A percentile compares a stretch with the other conserved stretches of the same genome.
phyloP scores from a whole-genome alignment of 1,140 invertebrate genomes.

The Papilio aristodemus region DNA sequence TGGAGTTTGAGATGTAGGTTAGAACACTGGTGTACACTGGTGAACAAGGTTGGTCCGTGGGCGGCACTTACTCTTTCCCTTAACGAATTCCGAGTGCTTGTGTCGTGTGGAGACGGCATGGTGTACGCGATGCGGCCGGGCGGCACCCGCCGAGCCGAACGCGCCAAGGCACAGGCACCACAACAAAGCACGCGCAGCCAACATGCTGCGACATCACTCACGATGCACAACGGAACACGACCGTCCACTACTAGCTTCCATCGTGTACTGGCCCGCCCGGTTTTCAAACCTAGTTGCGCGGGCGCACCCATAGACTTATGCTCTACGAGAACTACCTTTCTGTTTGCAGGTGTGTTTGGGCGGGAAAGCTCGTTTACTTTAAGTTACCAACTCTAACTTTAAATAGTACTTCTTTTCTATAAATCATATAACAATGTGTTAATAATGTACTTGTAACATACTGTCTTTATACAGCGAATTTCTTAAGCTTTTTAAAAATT shows the following conservation, averaged over 20 bases:
- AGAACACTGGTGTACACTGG: neutral
- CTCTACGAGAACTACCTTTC: conserved; percentile 40
- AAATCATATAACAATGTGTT: neutral
- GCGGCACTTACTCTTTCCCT: conserved; percentile 76
- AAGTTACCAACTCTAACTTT: conserved; percentile 16
- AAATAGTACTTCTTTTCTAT: neutral
- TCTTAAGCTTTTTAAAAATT: neutral
- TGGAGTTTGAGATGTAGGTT: neutral
- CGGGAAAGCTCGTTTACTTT: conserved; percentile 39
- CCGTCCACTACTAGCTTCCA: conserved; percentile 65
- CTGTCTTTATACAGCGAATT: neutral
- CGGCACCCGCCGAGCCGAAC: conserved; percentile 50
- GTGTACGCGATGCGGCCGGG: conserved; percentile 58
- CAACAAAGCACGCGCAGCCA: conserved; percentile 62
- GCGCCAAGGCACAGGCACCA: conserved; percentile 62
- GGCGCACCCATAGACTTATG: conserved; percentile 55
- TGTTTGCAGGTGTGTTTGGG: conserved; percentile 40
- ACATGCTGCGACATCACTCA: conserved; percentile 77
- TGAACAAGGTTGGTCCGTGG: neutral
- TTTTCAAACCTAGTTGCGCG: conserved; percentile 57
- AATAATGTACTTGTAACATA: neutral
- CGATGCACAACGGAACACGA: conserved; percentile 57
- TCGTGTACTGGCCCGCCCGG: conserved; percentile 71
- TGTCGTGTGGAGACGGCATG: conserved; percentile 52
- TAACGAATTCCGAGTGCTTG: conserved; percentile 76